Evolutionary conservation across 2,113 vertebrate species (phyloP).

Genomic region (Nesoenas mayeri): DNA sequence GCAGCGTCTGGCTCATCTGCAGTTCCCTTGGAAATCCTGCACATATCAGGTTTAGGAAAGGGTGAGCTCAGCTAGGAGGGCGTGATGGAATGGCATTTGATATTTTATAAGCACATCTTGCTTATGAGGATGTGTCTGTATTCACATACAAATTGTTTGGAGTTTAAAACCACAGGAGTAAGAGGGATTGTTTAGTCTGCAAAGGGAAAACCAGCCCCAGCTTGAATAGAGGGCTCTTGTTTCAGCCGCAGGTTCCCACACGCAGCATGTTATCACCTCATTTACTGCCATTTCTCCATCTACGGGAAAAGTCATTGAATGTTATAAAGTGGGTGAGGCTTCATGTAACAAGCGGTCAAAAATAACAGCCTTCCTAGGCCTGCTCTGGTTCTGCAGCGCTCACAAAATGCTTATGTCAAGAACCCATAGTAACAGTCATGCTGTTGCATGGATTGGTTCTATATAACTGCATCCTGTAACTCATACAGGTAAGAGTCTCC

Average conservation of each 20-base stretch:
- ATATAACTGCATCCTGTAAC: neutral
- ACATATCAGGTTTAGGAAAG: too few species aligned
- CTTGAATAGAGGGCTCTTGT: neutral
- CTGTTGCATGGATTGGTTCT: neutral
- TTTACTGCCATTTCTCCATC: neutral
- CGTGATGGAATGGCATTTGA: rapidly evolving
- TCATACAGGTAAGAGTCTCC: neutral
- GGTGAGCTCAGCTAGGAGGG: rapidly evolving
- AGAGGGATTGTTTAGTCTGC: neutral
- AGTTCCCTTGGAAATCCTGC: neutral
- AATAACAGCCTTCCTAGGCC: neutral
- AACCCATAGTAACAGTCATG: rapidly evolving
- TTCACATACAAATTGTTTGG: rapidly evolving
- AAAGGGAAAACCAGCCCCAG: neutral
- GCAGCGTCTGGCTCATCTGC: neutral
- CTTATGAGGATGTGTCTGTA: neutral
- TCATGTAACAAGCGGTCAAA: neutral
- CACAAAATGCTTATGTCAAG: neutral
- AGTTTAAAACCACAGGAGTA: neutral
- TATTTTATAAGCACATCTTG: neutral
- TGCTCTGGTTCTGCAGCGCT: neutral
- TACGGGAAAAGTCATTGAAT: neutral
- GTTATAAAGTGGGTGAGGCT: neutral
- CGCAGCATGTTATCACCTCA: neutral
- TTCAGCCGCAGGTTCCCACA: neutral